Conservation (phyloP, 1,140 invertebrate genomes). For the Drosophila melanica region DNA sequence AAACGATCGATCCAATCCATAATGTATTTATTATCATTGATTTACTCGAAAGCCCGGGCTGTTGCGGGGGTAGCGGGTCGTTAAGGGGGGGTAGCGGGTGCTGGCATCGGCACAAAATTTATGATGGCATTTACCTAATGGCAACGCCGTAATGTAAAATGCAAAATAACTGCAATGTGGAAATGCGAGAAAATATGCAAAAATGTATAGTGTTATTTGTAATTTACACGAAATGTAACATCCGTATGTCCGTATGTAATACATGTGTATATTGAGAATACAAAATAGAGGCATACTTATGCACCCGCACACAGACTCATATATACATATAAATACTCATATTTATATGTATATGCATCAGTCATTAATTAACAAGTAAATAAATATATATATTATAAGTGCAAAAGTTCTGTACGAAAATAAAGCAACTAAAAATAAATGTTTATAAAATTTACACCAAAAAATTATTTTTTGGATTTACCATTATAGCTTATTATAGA, state of each 20-base stretch:
- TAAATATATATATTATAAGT: too few species aligned
- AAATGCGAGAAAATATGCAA: constrained; percentile 48
- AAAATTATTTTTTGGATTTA: too few species aligned
- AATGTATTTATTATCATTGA: constrained; percentile 72
- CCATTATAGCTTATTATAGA: too few species aligned
- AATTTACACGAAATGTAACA: constrained; percentile 68
- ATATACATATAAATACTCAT: too few species aligned
- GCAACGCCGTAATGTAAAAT: constrained; percentile 53
- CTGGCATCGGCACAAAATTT: constrained; percentile 56
- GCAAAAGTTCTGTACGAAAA: too few species aligned
- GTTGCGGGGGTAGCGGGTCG: neutral
- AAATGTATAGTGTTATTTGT: constrained; percentile 74
- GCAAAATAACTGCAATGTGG: constrained; percentile 41
- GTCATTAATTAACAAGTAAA: too few species aligned
- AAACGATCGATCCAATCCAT: constrained; percentile 29
- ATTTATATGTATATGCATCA: too few species aligned
- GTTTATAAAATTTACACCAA: too few species aligned
- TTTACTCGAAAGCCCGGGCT: constrained; percentile 23
- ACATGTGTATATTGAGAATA: constrained; percentile 8
- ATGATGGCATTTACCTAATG: constrained; percentile 76
- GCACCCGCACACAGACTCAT: too few species aligned
- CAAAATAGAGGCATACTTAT: too few species aligned
- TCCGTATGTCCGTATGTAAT: constrained; percentile 1
- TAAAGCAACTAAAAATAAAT: too few species aligned
- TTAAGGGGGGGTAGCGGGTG: neutral